Evolutionary conservation across 2,113 vertebrate species (phyloP), one percentile per base, ranked within the genome.

Genomic region (Dasypus novemcinctus): DNA sequence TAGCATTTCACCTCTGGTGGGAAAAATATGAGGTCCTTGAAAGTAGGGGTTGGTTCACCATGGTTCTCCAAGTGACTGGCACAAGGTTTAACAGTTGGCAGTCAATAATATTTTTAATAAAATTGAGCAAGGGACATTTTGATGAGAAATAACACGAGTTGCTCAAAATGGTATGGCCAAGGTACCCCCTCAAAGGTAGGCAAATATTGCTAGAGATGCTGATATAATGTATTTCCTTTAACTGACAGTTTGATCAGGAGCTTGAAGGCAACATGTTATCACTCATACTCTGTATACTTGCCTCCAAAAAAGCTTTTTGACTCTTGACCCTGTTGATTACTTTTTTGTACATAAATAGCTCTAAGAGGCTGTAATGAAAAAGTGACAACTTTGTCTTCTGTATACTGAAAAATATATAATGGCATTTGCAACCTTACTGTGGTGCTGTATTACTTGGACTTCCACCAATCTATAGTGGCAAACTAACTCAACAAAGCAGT

Each of bases 401-500:
- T 63, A 90, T 38, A 46, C 46, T 85, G 46, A 92, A 85, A 97
- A 79, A 92, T 81, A 68, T 20, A 92, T 14, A 14, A 64, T 49
- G 61, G 41, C 21, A 84, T 92, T 78, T 88, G 27, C 12, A 88
- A 76, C 54, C 66, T 92, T 66, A n/a, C 38, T 57, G 54, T 36
- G 21, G 54, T 72, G 27, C 74, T 87, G 6, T 79, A 64, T 90
- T 38, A 68, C 46, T 93, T 89, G 33, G 75, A 92, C 75, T 78
- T n/a, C 33, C 66, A 85, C 93, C 92, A 94, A 64, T 79, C 78
- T 4, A n/a, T 4, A 85, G 2, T 87, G 94, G 64, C 92, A 95
- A 68, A 20, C 21, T 74, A 93, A 91, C 41, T 92, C 92, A 92
- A 69, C 4, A 80, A 90, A 87, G 41, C 54, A 95, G 57, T 95